phyloP scores from a whole-genome alignment of 2,888 invertebrate genomes.

The Oligia fasciuncula region DNA sequence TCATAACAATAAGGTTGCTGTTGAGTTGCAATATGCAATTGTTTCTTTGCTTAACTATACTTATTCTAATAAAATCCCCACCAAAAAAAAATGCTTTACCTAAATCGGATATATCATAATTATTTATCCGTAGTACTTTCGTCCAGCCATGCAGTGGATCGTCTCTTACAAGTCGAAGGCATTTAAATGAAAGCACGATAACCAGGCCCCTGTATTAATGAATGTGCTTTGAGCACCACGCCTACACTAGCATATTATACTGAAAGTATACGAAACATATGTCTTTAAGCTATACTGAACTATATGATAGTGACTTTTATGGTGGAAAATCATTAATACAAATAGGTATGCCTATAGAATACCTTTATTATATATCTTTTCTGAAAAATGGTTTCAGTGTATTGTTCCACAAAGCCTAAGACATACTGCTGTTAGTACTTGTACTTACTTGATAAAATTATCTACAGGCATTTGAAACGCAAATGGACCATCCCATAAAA shows the following conservation, averaged over 20 bases:
- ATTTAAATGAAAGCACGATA: slow-evolving; percentile 88
- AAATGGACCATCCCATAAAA: not conserved
- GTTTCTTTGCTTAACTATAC: not conserved
- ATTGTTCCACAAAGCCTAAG: not conserved
- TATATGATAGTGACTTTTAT: not conserved
- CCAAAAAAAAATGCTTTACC: not conserved
- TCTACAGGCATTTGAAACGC: not conserved
- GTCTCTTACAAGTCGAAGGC: slow-evolving; percentile 82
- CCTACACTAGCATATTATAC: slow-evolving; percentile 49
- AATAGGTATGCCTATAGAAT: not conserved
- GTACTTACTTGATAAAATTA: not conserved
- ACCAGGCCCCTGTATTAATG: slow-evolving; percentile 80
- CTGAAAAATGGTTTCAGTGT: no score
- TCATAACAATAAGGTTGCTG: no score
- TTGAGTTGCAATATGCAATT: no score
- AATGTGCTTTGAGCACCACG: slow-evolving; percentile 64
- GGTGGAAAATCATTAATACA: not conserved
- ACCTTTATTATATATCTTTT: not conserved
- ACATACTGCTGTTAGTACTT: no score
- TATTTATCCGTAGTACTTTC: slow-evolving; percentile 68
- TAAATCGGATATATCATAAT: not conserved
- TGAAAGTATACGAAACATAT: not conserved
- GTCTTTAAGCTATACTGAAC: slow-evolving; percentile 1
- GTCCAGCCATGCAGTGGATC: slow-evolving; percentile 59
- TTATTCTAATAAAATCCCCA: not conserved